These are phyloP conservation scores for Aselliscus stoliczkanus DNA, from an alignment of 2,797 vertebrate genomes.

Conservation along the genomic window DNA sequence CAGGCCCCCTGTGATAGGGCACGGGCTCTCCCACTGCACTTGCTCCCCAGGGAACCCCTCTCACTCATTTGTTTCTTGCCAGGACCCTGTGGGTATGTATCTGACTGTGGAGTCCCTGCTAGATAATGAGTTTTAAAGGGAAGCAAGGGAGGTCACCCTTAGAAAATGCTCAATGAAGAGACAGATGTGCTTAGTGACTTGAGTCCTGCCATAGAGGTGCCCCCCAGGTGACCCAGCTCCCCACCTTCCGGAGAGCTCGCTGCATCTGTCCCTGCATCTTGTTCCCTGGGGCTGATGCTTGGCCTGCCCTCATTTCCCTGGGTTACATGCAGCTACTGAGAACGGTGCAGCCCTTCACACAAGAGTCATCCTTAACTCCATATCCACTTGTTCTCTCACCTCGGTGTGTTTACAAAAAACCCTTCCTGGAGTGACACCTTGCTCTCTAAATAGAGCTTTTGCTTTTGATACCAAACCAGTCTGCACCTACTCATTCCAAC, in stretches of 20 bases:
- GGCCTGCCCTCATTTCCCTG: not conserved
- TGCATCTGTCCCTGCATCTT: not conserved
- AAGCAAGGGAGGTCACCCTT: not conserved
- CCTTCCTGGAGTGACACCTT: not conserved
- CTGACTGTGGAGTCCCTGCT: not conserved
- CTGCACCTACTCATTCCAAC: rapidly evolving
- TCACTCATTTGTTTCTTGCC: not conserved
- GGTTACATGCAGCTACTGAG: not conserved
- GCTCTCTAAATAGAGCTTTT: not conserved
- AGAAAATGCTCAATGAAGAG: not conserved
- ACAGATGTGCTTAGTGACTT: not conserved
- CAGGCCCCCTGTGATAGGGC: not conserved
- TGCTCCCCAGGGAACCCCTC: rapidly evolving
- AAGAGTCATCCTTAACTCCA: not conserved
- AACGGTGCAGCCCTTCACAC: not conserved
- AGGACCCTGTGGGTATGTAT: not conserved
- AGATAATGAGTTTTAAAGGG: not conserved
- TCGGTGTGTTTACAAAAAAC: not conserved
- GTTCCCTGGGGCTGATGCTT: not conserved
- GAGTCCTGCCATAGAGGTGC: not conserved
- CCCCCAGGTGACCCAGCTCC: no score
- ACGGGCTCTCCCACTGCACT: no score
- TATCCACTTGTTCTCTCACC: not conserved
- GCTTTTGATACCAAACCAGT: not conserved
- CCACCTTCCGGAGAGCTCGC: not conserved